Conservation (phyloP, 2,113 vertebrate species). For the Chionodraco myersi region DNA sequence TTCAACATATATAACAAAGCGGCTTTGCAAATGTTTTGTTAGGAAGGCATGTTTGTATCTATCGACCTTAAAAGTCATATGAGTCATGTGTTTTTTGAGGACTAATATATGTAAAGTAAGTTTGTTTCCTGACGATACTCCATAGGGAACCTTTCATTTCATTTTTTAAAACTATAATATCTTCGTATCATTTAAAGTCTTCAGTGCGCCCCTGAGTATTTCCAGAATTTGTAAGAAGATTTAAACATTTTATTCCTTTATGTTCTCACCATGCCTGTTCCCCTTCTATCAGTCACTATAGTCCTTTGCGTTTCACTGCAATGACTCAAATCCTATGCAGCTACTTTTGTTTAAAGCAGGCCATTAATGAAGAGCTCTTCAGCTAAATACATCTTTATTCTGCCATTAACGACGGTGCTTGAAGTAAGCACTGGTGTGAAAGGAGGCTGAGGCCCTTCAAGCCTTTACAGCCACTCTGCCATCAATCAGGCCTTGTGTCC, state of each 20-base stretch:
- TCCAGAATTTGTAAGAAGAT: background rate
- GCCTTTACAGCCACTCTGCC: slow-evolving; percentile 93
- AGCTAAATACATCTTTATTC: slow-evolving; percentile 92
- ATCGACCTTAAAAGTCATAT: background rate
- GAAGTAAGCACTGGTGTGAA: slow-evolving; percentile 85
- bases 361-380: slow-evolving; percentile 95
- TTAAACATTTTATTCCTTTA: slow-evolving; percentile 21
- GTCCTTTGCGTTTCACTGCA: slow-evolving; percentile 81
- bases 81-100: no score
- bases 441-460: slow-evolving; percentile 90
- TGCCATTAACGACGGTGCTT: slow-evolving; percentile 89
- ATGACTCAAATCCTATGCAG: slow-evolving; percentile 81
- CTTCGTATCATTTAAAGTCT: background rate
- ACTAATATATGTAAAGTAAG: background rate
- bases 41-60: background rate
- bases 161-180: background rate
- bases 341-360: slow-evolving; percentile 89
- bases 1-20: background rate
- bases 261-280: slow-evolving; percentile 28
- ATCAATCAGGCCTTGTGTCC: slow-evolving; percentile 95
- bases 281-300: slow-evolving; percentile 37
- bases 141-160: background rate
- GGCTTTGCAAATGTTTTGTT: background rate
- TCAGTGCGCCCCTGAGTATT: background rate
- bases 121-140: background rate